Conservation (phyloP, 2,113 vertebrate genomes). For the Verasper variegatus region DNA sequence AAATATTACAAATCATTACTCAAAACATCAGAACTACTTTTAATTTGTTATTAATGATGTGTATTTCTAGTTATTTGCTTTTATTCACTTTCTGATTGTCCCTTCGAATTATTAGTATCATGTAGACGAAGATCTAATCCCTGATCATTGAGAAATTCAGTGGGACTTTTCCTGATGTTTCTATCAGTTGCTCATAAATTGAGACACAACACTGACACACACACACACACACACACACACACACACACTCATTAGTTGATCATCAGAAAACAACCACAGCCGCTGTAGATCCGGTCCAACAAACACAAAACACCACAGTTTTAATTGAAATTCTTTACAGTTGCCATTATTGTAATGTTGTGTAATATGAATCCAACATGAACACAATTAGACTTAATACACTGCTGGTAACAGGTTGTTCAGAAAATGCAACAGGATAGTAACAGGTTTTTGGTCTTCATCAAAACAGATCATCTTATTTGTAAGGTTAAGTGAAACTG, state of each 20-base stretch:
- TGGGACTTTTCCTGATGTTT: no score
- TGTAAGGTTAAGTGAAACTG: no score
- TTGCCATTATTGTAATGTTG: neutral
- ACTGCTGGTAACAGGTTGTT: neutral
- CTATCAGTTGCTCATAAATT: no score
- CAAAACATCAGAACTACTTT: no score
- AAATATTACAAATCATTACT: no score
- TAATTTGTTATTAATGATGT: no score
- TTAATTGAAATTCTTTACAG: neutral
- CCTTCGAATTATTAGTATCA: no score
- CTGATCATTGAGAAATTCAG: no score
- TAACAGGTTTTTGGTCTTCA: neutral
- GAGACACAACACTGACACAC: neutral
- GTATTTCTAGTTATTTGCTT: no score
- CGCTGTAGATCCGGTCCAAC: neutral
- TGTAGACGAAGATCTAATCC: no score
- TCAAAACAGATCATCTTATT: neutral
- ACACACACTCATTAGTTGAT: neutral
- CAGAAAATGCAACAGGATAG: neutral
- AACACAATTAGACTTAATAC: neutral
- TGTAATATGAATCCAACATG: neutral
- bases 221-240: neutral
- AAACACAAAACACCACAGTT: neutral
- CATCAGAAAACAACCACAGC: slow-evolving; percentile 1
- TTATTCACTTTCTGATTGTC: no score